Evolutionary conservation across 1,140 invertebrate genomes (phyloP).

Genomic region (Mactra quadrangularis): DNA sequence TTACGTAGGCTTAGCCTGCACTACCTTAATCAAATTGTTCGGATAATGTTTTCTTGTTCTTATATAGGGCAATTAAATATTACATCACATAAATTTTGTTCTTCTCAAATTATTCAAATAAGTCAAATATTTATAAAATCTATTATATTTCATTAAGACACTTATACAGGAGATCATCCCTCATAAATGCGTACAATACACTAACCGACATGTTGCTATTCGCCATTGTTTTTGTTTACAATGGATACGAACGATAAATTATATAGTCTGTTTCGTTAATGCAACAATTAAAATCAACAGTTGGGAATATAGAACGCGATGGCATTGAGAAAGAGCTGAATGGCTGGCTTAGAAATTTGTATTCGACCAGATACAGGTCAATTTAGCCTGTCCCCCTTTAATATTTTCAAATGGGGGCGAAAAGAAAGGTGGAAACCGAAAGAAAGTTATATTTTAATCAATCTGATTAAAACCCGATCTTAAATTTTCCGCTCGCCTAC

Average conservation of each 20-base stretch:
- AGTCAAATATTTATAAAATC: no score
- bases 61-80: no score
- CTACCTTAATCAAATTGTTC: no score
- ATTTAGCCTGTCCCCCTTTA: not conserved
- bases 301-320: not conserved
- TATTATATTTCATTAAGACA: no score
- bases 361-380: not conserved
- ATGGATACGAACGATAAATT: constrained; percentile 27
- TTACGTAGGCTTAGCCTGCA: no score
- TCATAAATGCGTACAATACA: no score
- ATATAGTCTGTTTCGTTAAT: constrained; percentile 40
- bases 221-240: constrained; percentile 55
- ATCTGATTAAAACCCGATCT: no score
- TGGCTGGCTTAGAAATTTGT: not conserved
- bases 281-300: not conserved
- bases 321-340: not conserved
- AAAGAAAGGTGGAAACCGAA: not conserved
- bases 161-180: no score
- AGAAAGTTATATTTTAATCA: not conserved
- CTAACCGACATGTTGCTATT: constrained; percentile 10
- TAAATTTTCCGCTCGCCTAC: no score
- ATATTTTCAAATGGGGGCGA: not conserved
- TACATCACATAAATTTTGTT: no score
- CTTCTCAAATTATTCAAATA: no score
- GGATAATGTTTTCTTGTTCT: no score